phyloP scores from a whole-genome alignment of 1,140 invertebrate genomes.

The Amphibalanus amphitrite region DNA sequence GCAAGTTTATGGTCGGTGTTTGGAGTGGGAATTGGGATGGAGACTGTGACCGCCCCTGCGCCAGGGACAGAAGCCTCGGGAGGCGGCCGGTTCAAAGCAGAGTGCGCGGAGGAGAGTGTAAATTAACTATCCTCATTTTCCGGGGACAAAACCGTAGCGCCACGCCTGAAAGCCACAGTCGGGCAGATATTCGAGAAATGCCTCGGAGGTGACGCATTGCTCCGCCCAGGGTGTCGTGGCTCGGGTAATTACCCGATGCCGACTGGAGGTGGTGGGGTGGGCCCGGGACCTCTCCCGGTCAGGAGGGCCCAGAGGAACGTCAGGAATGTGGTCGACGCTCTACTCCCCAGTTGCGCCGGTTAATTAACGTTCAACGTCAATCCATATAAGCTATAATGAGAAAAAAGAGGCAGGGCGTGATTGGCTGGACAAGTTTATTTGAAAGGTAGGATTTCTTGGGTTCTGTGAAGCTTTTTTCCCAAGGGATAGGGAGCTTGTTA shows the following conservation, averaged over 20 bases:
- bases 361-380: too few species aligned
- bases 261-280: neutral
- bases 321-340: neutral
- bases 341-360: neutral
- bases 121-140: neutral
- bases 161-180: neutral
- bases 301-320: neutral
- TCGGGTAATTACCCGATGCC: neutral
- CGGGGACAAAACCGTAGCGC: neutral
- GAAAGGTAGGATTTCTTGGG: too few species aligned
- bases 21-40: neutral
- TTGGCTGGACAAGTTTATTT: too few species aligned
- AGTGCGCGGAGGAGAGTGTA: neutral
- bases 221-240: neutral
- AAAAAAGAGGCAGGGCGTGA: too few species aligned
- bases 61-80: neutral
- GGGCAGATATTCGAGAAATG: neutral
- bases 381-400: too few species aligned
- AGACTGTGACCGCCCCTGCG: neutral
- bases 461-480: too few species aligned
- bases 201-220: neutral
- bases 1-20: neutral
- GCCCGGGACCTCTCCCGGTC: neutral
- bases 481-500: too few species aligned
- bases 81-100: neutral